Conservation (phyloP, 2,888 invertebrate genomes). For the Orthosia gothica region DNA sequence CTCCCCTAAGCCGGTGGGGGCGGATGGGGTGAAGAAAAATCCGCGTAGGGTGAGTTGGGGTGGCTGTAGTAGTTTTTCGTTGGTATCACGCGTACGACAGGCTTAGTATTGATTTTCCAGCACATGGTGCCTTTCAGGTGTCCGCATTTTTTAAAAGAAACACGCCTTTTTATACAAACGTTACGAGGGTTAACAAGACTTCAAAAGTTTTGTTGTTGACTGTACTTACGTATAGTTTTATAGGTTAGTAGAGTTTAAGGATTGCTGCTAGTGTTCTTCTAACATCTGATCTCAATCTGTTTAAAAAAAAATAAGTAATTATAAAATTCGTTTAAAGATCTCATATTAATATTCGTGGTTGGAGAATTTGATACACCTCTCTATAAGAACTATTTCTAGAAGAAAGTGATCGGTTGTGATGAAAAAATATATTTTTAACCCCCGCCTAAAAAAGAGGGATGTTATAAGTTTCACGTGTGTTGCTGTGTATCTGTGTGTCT, state of each 20-base stretch:
- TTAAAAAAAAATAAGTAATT: neutral
- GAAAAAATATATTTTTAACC: neutral
- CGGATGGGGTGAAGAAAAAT: slow-evolving; percentile 86
- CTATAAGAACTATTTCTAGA: neutral
- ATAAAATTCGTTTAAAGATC: neutral
- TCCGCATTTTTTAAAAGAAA: slow-evolving; percentile 73
- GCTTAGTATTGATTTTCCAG: slow-evolving; percentile 89
- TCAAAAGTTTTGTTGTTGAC: neutral
- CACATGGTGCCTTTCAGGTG: slow-evolving; percentile 88
- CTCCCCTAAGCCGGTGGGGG: slow-evolving; percentile 83
- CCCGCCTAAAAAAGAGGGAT: too few species aligned
- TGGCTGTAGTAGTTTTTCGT: slow-evolving; percentile 89
- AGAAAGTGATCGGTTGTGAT: neutral
- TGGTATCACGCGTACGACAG: slow-evolving; percentile 90
- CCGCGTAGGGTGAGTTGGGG: slow-evolving; percentile 77
- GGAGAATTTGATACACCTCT: neutral
- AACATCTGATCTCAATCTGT: neutral
- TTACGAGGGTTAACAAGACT: neutral
- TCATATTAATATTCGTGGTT: neutral
- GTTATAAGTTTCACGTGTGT: too few species aligned
- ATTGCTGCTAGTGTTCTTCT: neutral
- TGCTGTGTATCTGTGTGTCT: too few species aligned
- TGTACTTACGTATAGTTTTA: neutral
- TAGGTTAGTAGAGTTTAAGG: neutral
- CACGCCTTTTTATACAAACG: slow-evolving; percentile 11